Evolutionary conservation across 2,797 vertebrate genomes (phyloP), one percentile per base, ranked within the genome.

Genomic region (Cyprinella venusta): DNA sequence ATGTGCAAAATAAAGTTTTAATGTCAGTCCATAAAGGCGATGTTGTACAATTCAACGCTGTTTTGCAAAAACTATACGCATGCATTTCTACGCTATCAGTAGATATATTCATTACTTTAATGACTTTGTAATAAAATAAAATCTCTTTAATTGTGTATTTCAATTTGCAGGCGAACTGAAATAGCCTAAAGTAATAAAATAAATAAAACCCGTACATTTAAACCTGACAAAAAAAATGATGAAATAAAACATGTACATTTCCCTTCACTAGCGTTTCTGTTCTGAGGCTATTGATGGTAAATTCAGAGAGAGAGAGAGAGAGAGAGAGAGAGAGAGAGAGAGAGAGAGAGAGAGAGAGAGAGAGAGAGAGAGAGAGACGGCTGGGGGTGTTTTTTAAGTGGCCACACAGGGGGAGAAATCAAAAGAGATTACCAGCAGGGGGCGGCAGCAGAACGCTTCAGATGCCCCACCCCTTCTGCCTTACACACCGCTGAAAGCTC

Each of bases 351-450:
- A 88, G 88, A 90, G 91, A 87, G 88, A 88, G 88, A 87, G 75
- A 84, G 81, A 83, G 61, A 79, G 82, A 79, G 67, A 74, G 88
- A 89, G 92, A 87, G 87, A 89, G 88, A 83, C 87, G 86, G 87
- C 85, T 90, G 91, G 89, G 88, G 71, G 85, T 87, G 79, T 90
- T 91, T 93, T 76, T 93, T 93, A 93, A 92, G 84, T 92, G 91
- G 92, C 91, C 93, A 91, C 86, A 86, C 72, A 87, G 89, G 90
- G 91, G 88, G 85, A 90, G 84, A 77, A 88, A 87, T 95, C 94
- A 94, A 95, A 95, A 93, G 94, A 93, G 90, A 93, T 91, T 94
- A 93, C 95, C 95, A 96, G 95, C 95, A 96, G 95, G 95, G 94
- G 95, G 95, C 95, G 94, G 94, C 95, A 96, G 90, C 93, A 95